Evolutionary conservation across 2,888 invertebrate species (phyloP), one percentile per base, ranked within the genome.

Genomic region (Plebejus argus): DNA sequence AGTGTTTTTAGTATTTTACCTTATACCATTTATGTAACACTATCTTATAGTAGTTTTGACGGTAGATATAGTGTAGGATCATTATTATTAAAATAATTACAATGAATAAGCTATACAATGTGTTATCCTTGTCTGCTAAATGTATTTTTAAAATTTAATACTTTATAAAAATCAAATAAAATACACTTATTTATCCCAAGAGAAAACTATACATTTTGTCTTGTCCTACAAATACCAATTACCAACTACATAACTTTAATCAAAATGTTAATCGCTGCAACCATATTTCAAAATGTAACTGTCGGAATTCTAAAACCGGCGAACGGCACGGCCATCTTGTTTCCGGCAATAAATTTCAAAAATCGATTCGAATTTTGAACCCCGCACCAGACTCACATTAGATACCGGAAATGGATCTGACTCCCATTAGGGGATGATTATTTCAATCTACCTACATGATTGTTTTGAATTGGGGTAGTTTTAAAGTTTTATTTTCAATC

Each of bases 281-380:
- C 28, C 33, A 66, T 66, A 66, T 66, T 66, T 66, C 66, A 66
- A 66, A 66, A 66, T 33, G 66, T 12, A 33, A 66, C 66, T 66
- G 66, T 28, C 66, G 66, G 66, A 66, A 66, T 66, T 66, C 66
- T 28, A 33, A 15, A 66, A 33, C 66, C 66, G 28, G 66, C 66
- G 66, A 33, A 18, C 66, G 66, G 66, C 18, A 66, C 66, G 66
- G 66, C 66, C 66, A 66, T 66, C 66, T 66, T 66, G 66, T 66
- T 33, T 66, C 66, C 66, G 66, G 66, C 28, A 66, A 66, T 66
- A 66, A 66, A 66, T 66, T 66, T 66, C 66, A 66, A 66, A 66
- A 66, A 66, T 66, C 33, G 66, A 66, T 66, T 66, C 66, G 66
- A 28, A 66, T 28, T 66, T 66, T 28, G 66, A 28, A 66, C 66